A percentile compares a stretch with the other conserved stretches of the same genome.
Conservation (phyloP, 2,797 vertebrate species). For the Octomys mimax region DNA sequence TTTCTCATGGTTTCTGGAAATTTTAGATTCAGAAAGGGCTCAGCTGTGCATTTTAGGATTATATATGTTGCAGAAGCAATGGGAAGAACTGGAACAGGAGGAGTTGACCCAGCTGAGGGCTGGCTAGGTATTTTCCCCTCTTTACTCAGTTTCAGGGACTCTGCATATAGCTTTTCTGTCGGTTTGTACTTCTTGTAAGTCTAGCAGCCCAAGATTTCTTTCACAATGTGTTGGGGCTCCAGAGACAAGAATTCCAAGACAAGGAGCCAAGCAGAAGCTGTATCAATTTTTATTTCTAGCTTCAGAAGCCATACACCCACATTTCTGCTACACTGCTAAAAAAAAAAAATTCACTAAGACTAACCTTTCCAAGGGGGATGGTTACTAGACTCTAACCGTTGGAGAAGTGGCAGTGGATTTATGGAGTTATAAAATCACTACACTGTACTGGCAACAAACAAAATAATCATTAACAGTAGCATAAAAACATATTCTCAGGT, state of each 20-base stretch:
- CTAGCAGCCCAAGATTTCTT: not conserved
- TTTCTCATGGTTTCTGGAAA: not conserved
- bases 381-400: not conserved
- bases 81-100: not conserved
- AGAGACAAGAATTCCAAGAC: not conserved
- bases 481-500: not conserved
- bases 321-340: slow-evolving; percentile 5
- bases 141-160: not conserved
- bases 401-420: not conserved
- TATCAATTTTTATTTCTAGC: not conserved
- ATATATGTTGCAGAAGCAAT: not conserved
- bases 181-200: not conserved
- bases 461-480: slow-evolving; percentile 24
- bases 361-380: not conserved
- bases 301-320: not conserved
- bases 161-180: not conserved
- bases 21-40: slow-evolving; percentile 51
- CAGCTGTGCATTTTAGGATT: not conserved
- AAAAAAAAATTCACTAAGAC: not conserved
- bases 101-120: not conserved
- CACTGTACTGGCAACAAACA: slow-evolving; percentile 1
- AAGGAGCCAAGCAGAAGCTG: not conserved
- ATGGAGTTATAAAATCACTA: not conserved
- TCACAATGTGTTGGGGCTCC: not conserved
- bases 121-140: not conserved